These are phyloP conservation scores for Harpagoxenus sublaevis DNA, from an alignment of 2,888 invertebrate genomes.

Conservation along the genomic window DNA sequence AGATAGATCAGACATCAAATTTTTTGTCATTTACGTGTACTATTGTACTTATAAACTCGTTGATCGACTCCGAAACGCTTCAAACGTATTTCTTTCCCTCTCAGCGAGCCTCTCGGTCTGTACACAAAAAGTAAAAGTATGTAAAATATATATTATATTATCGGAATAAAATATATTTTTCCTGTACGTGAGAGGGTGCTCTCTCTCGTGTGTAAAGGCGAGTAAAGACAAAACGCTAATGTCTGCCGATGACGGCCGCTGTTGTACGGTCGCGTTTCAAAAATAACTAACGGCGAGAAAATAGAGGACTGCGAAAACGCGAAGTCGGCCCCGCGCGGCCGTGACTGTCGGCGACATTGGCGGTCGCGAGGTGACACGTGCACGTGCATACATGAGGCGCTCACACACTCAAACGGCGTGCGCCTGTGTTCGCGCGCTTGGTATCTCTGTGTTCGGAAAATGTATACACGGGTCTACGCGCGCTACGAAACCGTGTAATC, in stretches of 20 bases:
- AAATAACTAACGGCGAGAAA: constrained; percentile 50
- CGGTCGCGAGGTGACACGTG: constrained; percentile 61
- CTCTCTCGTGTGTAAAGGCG: neutral
- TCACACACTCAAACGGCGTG: neutral
- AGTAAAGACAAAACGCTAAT: constrained; percentile 27
- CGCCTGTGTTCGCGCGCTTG: neutral
- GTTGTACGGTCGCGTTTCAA: constrained; percentile 36
- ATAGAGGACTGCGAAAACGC: constrained; percentile 47
- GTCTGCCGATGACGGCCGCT: constrained; percentile 9
- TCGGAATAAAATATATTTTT: neutral
- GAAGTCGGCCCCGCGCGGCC: constrained; percentile 44
- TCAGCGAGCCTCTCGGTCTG: neutral
- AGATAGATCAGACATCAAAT: constrained; percentile 2
- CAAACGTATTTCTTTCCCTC: neutral
- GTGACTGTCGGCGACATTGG: constrained; percentile 60
- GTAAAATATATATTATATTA: neutral
- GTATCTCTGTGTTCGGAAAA: constrained; percentile 30
- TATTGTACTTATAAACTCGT: too few species aligned
- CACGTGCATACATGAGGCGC: constrained; percentile 49
- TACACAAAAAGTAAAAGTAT: neutral
- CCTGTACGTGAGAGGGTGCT: neutral
- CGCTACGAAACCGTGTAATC: constrained; percentile 33
- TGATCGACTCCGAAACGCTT: neutral
- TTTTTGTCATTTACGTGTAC: neutral
- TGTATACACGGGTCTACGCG: constrained; percentile 45